Evolutionary conservation across 2,797 vertebrate species (phyloP), one percentile per base, ranked within the genome.

Genomic region (Percopsis omiscomaycus): DNA sequence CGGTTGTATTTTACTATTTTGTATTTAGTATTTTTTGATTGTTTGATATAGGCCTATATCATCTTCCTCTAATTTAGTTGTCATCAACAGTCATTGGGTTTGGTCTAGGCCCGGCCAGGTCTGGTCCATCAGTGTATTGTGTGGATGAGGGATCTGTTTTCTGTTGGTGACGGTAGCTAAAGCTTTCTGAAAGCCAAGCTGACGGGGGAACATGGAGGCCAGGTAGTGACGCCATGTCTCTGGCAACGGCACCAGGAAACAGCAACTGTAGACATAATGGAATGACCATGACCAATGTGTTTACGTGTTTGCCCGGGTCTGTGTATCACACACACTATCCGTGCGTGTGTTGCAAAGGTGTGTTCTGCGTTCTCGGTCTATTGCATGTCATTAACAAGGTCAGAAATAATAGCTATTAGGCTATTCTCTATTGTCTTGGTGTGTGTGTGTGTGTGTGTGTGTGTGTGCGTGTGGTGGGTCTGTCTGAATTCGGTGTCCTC

Each of bases 201-300:
- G 69, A 72, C 66, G 55, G 59, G 61, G 77, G 61, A 3, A 79
- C 14, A 81, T 63, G 64, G 81, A 73, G 67, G 68, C 6, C 67
- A 81, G 81, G 82, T 88, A 86, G 82, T 79, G 63, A 77, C 75
- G 12, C 32, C n/a, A 59, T 78, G 55, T 76, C 67, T 80, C 59
- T 84, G 78, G 86, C 78, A 74, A 52, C 29, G 5, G 44, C 16
- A 55, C 16, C 63, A 77, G 81, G 77, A 84, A 80, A 76, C 51
- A 52, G 74, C 68, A 77, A 12, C 30, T 12, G n/a, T 5, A 42
- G 29, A 32, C 61, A 62, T 13, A 76, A 65, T 55, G 66, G 75
- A 47, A 64, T 63, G 62, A 76, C 60, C 57, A 64, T 63, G 62
- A 16, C 16, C n/a, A 2, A 16, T 50, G 49, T 50, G 49, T 15